Evolutionary conservation across 2,888 invertebrate genomes (phyloP).

Genomic region (Nemoura dubitans): DNA sequence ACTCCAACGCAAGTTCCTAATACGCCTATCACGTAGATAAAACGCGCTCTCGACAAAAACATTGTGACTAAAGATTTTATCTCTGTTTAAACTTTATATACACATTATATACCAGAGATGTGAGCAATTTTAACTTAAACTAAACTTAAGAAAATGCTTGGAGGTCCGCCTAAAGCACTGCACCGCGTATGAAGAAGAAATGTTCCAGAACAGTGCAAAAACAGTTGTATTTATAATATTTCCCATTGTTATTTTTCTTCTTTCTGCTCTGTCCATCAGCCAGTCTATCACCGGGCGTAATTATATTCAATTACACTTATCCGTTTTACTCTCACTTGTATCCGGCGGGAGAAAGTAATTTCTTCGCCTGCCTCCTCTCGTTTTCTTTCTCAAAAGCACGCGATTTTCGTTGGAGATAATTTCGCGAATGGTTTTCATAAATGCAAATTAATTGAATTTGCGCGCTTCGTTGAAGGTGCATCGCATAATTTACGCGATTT

Average conservation of each 20-base stretch:
- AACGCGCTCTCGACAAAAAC: conserved; percentile 8
- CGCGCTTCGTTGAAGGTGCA: background rate
- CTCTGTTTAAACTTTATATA: no score
- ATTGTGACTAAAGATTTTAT: no score
- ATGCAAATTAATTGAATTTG: conserved; percentile 7
- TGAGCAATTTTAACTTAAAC: no score
- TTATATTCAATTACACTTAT: conserved; percentile 30
- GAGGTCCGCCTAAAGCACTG: background rate
- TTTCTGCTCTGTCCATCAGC: background rate
- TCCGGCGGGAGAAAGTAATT: conserved; percentile 35
- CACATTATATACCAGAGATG: no score
- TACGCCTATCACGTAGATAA: conserved; percentile 25
- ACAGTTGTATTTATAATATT: conserved; percentile 34
- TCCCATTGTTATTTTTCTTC: background rate
- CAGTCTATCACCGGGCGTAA: conserved; percentile 8
- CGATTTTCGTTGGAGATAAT: conserved; percentile 30
- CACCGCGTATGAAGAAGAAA: background rate
- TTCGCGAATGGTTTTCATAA: background rate
- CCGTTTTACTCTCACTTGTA: conserved; percentile 38
- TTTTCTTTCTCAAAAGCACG: conserved; percentile 35
- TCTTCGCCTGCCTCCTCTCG: background rate
- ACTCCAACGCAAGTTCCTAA: conserved; percentile 29
- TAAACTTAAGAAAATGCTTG: no score
- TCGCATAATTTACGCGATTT: background rate
- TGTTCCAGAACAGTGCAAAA: conserved; percentile 34